Evolutionary conservation across 2,888 invertebrate genomes (phyloP), one percentile per base, ranked within the genome.

Genomic region (Branchinecta sandiegonensis): DNA sequence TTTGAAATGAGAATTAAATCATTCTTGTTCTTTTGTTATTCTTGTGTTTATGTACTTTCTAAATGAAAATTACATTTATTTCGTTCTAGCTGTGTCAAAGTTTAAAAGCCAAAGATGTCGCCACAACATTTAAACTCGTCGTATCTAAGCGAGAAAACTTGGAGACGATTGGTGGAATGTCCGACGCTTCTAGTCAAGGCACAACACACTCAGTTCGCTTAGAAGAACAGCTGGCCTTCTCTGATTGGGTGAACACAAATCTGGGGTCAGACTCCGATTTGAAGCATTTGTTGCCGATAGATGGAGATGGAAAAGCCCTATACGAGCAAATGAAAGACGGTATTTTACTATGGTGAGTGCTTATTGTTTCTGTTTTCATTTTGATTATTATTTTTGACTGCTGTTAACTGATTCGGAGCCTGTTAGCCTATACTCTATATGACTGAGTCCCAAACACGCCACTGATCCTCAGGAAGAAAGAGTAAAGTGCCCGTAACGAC

Each of bases 201-300:
- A 94, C 94, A 69, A 94, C 94, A 66, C 99, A 99, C 80, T 94
- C 95, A 3, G 95, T 99, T 46, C 84, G 93, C 1, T 81, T 89
- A 46, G 93, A 94, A 78, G 97, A 99, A 78, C 95, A 95, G 79
- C 84, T 94, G 76, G 97, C 97, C 50, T 99, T 99, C 81, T 93
- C 96, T 68, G 94, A 96, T 74, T 99, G 97, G 97, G 94, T 99
- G 74, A 99, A 97, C 80, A 89, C 90, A 72, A 93, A 94, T 81
- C 81, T 99, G 74, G 85, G 85, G 23, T 85, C 86, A 73, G 97
- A 97, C 79, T 86, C 88, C 0, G 96, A 97, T 78, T 84, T 96
- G 47, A 85, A 86, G 74, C 90, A 93, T 76, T 81, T 94, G 69
- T 79, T 99, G 75, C 97, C 96, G 1, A 92, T 99, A 73, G 91